Evolutionary conservation across 35 echinoderm and acorn worm species (phyloP).

Genomic region (Strongylocentrotus purpuratus): DNA sequence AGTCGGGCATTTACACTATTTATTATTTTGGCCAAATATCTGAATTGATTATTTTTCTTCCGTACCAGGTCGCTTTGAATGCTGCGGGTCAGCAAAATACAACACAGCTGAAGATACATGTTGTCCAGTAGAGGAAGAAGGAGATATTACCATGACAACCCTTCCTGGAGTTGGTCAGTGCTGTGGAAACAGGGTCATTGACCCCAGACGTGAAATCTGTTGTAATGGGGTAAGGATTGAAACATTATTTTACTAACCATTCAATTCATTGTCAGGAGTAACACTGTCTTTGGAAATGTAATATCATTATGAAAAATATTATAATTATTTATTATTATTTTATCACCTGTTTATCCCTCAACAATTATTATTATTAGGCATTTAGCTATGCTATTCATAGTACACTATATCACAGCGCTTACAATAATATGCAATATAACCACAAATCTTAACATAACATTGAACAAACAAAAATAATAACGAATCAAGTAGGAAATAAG

Average conservation of each 20-base stretch:
- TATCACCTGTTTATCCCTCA: neutral
- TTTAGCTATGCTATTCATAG: no score
- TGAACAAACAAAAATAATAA: no score
- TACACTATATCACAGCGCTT: no score
- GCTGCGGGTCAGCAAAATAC: slow-evolving; percentile 10
- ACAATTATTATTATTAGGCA: no score
- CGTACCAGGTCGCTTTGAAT: neutral
- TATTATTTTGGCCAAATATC: neutral
- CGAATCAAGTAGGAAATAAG: no score
- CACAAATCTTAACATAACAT: no score
- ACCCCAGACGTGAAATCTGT: slow-evolving; percentile 16
- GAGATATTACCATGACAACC: neutral
- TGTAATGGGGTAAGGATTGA: slow-evolving; percentile 20
- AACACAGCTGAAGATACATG: neutral
- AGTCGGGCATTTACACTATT: no score
- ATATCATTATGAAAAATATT: neutral
- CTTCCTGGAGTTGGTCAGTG: slow-evolving; percentile 34
- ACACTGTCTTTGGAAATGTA: neutral
- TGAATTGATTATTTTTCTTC: neutral
- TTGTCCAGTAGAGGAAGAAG: slow-evolving; percentile 19
- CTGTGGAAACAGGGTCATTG: slow-evolving; percentile 13
- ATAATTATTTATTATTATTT: neutral
- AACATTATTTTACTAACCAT: neutral
- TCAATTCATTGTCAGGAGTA: no score
- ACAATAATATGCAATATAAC: no score